Conservation (phyloP, 2,888 invertebrate genomes). For the Tipula lateralis region DNA sequence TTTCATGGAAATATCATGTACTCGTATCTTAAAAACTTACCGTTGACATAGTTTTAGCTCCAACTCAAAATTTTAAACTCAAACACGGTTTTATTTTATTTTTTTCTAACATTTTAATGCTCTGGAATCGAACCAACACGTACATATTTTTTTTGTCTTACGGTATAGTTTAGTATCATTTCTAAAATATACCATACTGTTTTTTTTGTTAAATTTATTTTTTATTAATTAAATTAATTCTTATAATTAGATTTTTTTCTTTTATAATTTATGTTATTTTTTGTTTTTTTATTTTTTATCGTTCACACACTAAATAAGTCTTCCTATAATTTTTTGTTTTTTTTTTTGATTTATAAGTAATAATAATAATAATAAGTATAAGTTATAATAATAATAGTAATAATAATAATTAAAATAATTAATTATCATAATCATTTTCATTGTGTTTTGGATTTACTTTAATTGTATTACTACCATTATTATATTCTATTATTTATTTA, state of each 20-base stretch:
- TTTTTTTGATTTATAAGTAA: not conserved
- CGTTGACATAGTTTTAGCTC: not conserved
- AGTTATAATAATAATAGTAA: not conserved
- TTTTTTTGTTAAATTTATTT: constrained; percentile 32
- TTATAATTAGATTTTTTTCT: constrained; percentile 35
- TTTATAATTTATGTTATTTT: constrained; percentile 34
- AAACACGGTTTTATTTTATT: constrained; percentile 29
- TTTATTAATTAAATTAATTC: constrained; percentile 32
- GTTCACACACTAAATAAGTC: constrained; percentile 28
- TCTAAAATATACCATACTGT: constrained; percentile 38
- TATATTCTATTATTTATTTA: not conserved
- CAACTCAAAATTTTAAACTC: not conserved
- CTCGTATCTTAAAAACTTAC: no score
- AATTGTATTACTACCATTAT: not conserved
- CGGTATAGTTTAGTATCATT: constrained; percentile 39
- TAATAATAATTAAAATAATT: not conserved
- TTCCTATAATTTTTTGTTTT: constrained; percentile 30
- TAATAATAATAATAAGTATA: not conserved
- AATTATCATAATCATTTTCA: not conserved
- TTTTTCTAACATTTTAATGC: constrained; percentile 43
- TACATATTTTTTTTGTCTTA: constrained; percentile 37
- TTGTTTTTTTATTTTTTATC: constrained; percentile 32
- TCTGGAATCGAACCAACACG: constrained; percentile 42
- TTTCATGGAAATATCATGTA: no score
- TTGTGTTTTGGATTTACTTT: not conserved